phyloP scores from a whole-genome alignment of 2,113 vertebrate genomes.

The Oryzias curvinotus region DNA sequence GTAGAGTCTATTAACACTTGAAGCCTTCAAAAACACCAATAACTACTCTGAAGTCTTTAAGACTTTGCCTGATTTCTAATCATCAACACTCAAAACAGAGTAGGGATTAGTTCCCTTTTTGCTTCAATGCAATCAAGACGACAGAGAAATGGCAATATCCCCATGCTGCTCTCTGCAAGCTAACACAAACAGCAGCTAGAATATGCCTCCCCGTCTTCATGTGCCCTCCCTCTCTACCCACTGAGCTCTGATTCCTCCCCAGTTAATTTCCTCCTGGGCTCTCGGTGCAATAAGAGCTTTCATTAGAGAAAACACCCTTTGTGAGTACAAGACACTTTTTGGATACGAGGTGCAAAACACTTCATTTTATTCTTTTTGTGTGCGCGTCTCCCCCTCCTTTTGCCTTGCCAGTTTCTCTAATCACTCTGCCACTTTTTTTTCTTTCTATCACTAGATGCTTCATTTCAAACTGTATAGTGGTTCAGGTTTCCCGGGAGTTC shows the following conservation, averaged over 20 bases:
- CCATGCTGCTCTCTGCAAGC: constrained; percentile 10
- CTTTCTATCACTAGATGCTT: constrained; percentile 14
- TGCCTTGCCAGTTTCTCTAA: constrained; percentile 27
- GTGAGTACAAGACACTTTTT: constrained; percentile 37
- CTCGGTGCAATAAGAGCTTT: constrained; percentile 8
- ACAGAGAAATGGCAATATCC: constrained; percentile 46
- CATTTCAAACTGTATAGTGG: constrained; percentile 15
- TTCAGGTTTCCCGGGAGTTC: constrained; percentile 34
- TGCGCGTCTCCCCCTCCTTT: neutral
- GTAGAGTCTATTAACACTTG: neutral
- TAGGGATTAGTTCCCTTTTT: constrained; percentile 54
- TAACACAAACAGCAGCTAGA: constrained; percentile 18
- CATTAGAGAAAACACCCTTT: constrained; percentile 29
- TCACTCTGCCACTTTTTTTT: constrained; percentile 23
- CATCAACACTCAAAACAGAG: constrained; percentile 18
- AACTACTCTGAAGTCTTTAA: constrained; percentile 12
- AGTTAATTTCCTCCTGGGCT: constrained; percentile 29
- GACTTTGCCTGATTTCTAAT: constrained; percentile 16
- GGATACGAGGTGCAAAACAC: constrained; percentile 26
- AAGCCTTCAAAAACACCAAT: neutral
- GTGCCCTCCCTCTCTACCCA: neutral
- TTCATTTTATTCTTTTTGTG: constrained; percentile 23
- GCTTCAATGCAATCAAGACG: constrained; percentile 19
- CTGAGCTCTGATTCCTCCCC: constrained; percentile 3
- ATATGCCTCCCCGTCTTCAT: neutral